These are phyloP conservation scores for Cylindroiulus punctatus DNA, from an alignment of 2,888 invertebrate species.

Conservation along the genomic window DNA sequence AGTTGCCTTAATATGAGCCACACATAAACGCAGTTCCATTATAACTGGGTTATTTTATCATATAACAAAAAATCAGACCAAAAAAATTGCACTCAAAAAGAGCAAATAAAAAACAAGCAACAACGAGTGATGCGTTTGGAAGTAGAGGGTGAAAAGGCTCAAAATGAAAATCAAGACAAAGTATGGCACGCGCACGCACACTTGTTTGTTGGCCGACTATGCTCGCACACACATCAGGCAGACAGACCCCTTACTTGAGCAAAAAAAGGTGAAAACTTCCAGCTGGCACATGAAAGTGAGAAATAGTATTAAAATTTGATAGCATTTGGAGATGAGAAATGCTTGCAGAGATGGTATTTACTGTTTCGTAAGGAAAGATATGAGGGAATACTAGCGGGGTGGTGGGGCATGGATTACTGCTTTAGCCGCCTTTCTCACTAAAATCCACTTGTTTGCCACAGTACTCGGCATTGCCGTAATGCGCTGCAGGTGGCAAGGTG, in stretches of 20 bases:
- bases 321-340: conserved; percentile 14
- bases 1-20: background rate
- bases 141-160: conserved; percentile 34
- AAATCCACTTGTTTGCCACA: conserved; percentile 48
- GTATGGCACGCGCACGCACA: conserved; percentile 28
- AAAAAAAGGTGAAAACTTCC: conserved; percentile 18
- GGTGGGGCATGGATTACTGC: background rate
- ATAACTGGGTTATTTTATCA: conserved; percentile 34
- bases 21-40: background rate
- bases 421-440: conserved; percentile 2
- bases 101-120: conserved; percentile 42
- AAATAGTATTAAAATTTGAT: conserved; percentile 38
- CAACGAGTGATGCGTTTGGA: conserved; percentile 36
- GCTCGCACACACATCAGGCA: background rate
- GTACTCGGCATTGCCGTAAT: conserved; percentile 56
- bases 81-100: conserved; percentile 39
- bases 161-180: conserved; percentile 6
- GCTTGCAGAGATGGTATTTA: background rate
- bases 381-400: background rate
- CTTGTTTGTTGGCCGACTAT: background rate
- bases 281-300: conserved; percentile 29
- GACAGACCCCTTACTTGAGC: conserved; percentile 23
- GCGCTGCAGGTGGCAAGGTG: conserved; percentile 32
- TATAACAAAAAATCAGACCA: conserved; percentile 40
- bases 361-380: conserved; percentile 16